A percentile compares a stretch with the other conserved stretches of the same genome.
phyloP scores from a whole-genome alignment of 2,888 invertebrate species.

The Plemyria rubiginata region DNA sequence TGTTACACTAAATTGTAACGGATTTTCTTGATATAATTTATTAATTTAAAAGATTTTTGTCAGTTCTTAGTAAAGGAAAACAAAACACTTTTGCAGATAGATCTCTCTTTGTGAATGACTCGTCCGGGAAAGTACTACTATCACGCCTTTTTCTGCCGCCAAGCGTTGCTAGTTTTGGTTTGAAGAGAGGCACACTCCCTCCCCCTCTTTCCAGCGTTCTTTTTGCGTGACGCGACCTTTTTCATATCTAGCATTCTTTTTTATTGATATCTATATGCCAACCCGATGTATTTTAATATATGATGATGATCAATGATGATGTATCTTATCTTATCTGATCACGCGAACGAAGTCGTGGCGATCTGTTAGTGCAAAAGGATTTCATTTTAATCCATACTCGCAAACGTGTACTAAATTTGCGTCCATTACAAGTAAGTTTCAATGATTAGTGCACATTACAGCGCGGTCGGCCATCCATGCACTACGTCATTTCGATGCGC shows the following conservation, averaged over 20 bases:
- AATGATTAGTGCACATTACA: constrained; percentile 54
- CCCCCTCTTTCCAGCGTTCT: too few relatives aligned
- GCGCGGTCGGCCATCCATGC: constrained; percentile 49
- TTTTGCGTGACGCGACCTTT: too few relatives aligned
- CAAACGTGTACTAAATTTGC: constrained; percentile 26
- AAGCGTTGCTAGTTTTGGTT: too few relatives aligned
- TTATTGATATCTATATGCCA: too few relatives aligned
- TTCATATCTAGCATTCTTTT: too few relatives aligned
- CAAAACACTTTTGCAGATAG: too few relatives aligned
- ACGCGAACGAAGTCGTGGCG: background rate
- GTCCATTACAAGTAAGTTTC: constrained; percentile 35
- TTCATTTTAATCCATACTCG: constrained; percentile 18
- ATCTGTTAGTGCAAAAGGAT: background rate
- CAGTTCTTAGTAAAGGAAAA: too few relatives aligned
- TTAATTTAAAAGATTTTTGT: background rate
- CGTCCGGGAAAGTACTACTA: too few relatives aligned
- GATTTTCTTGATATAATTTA: constrained; percentile 4
- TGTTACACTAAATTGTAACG: constrained; percentile 38
- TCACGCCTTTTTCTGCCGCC: too few relatives aligned
- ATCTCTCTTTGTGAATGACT: too few relatives aligned
- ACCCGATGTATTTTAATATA: too few relatives aligned
- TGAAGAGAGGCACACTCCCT: too few relatives aligned
- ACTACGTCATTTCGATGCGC: constrained; percentile 41
- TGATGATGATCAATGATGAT: background rate
- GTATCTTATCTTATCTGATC: background rate